Conservation (phyloP, 2,113 vertebrate species). For the Heptranchias perlo region DNA sequence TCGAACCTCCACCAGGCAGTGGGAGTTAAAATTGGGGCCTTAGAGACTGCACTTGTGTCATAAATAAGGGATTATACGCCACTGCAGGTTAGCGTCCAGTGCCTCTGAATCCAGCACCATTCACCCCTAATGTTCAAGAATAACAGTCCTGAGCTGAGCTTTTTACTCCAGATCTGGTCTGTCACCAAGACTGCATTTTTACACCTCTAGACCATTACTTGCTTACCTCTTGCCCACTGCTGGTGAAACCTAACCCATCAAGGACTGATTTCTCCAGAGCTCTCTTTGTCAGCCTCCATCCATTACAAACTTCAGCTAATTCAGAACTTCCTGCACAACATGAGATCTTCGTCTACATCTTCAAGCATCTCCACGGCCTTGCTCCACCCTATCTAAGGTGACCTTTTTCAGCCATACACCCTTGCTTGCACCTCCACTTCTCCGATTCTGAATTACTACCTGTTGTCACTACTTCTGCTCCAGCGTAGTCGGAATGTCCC, state of each 20-base stretch:
- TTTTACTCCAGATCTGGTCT: neutral
- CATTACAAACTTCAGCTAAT: neutral
- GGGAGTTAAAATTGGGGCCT: neutral
- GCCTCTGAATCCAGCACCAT: neutral
- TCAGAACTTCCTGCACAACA: neutral
- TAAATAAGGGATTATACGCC: neutral
- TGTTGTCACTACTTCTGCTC: neutral
- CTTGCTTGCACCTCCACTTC: neutral
- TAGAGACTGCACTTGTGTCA: neutral
- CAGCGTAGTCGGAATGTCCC: neutral
- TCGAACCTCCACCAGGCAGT: no score
- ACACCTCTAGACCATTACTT: neutral
- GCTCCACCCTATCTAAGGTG: neutral
- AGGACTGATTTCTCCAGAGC: neutral
- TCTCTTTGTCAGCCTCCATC: neutral
- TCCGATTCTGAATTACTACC: neutral
- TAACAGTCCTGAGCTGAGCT: neutral
- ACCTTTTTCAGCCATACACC: neutral
- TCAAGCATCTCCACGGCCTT: neutral
- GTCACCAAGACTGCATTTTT: neutral
- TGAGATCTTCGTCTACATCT: neutral
- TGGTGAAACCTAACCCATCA: neutral
- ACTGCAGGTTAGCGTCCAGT: neutral
- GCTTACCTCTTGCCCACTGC: neutral
- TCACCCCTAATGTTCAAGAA: neutral